Evolutionary conservation across 2,113 vertebrate genomes (phyloP), one percentile per base, ranked within the genome.

Genomic region (Pteronura brasiliensis): DNA sequence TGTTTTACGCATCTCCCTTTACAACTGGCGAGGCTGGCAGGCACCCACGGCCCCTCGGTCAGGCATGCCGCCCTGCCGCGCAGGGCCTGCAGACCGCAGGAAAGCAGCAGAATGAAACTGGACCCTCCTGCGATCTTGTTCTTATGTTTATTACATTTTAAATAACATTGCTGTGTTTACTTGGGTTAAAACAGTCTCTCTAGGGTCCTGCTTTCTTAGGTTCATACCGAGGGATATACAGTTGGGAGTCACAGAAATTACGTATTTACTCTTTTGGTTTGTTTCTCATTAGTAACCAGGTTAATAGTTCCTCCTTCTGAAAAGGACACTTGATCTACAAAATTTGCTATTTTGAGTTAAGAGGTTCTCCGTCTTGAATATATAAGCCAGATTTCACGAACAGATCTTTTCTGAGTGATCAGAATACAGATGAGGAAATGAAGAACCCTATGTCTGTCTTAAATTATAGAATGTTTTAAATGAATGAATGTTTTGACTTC

Each of bases 111-210:
- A 42, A 34, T 59, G 90, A 97, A 95, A 96, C 52, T 4, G 0
- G 76, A 63, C 81, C 65, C 89, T 11, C 47, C 36, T 25, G 20
- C 42, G 71, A 94, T 72, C 90, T 71, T 88, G 63, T 77, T 89
- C 93, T 93, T 69, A 65, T 82, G 86, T 95, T 84, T 93, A 76
- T 95, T 95, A 95, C 93, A 88, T 95, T 88, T 42, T 90, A 94
- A 96, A 82, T 96, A 88, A 93, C 85, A 89, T 74, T 83, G 11
- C 74, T 61, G 34, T 84, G 85, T 88, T 80, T 85, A 63, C 27
- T 55, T 44, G n/a, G 14, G 65, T 88, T 44, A 59, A 85, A 76
- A 96, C 36, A 96, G 83, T 93, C 49, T 94, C 93, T 85, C 61
- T 90, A 93, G 69, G 25, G 2, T 85, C 21, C 47, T 1, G 84